phyloP scores from a whole-genome alignment of 35 echinoderm and acorn worm genomes.

The Apostichopus parvimensis region DNA sequence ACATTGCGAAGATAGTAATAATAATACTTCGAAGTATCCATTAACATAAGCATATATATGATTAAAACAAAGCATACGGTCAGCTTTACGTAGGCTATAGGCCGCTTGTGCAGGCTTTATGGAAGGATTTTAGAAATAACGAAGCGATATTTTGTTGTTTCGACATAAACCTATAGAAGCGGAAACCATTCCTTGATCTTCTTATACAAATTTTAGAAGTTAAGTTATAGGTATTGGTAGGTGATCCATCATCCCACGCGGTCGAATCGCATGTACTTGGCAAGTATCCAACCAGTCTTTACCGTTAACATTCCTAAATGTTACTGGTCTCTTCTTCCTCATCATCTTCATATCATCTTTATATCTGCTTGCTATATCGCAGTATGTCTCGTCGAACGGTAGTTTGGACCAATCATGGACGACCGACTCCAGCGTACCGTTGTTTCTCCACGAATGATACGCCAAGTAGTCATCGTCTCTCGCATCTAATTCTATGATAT shows the following conservation, averaged over 20 bases:
- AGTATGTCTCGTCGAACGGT: conserved; percentile 43
- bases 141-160: too few species aligned
- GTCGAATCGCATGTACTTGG: conserved; percentile 43
- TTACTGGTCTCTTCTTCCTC: background rate
- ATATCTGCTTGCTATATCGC: conserved; percentile 30
- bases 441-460: conserved; percentile 31
- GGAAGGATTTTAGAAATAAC: too few species aligned
- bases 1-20: too few species aligned
- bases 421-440: background rate
- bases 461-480: conserved; percentile 19
- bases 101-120: too few species aligned
- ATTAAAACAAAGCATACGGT: too few species aligned
- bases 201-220: background rate
- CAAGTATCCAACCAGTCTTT: conserved; percentile 47
- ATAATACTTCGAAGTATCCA: too few species aligned
- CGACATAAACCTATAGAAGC: too few species aligned
- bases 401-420: conserved; percentile 38
- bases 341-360: conserved; percentile 1
- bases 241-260: conserved; percentile 38
- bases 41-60: too few species aligned
- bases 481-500: conserved; percentile 5
- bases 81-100: too few species aligned
- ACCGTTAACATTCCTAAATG: conserved; percentile 41
- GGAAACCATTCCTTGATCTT: too few species aligned
- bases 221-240: conserved; percentile 8